Evolutionary conservation across 1,140 invertebrate species (phyloP), one percentile per base, ranked within the genome.

Genomic region (Pararge aegeria): DNA sequence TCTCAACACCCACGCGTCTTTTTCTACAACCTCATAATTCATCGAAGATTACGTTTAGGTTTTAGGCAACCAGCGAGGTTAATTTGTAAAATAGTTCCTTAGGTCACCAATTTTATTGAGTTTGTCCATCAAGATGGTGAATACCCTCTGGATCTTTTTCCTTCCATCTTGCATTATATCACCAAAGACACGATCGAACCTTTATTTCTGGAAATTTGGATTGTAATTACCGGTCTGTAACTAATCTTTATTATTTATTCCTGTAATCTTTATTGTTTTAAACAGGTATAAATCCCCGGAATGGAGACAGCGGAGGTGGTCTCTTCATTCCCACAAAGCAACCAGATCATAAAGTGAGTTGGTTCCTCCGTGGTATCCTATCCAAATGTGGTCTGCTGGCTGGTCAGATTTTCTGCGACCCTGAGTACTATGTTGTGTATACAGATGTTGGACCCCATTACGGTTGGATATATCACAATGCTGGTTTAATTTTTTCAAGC

Each of bases 221-320:
- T n/a, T n/a, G n/a, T n/a, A n/a, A n/a, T n/a, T n/a, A n/a, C n/a
- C n/a, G n/a, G n/a, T n/a, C n/a, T n/a, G n/a, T n/a, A 37, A 37
- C 13, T 34, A 34, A 27, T 7, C 10, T 34, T 34, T 12, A 10
- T 34, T 6, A 34, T 10, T 30, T 30, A 30, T 7, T 30, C 1
- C 10, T 7, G 10, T 10, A 7, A 30, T 30, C n/a, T 10, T 12
- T 34, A 12, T 12, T 34, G 7, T 7, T 46, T 21, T 73, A 67
- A 75, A 7, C 48, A 93, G 93, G 90, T 65, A 91, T 91, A 4
- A 92, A 92, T 53, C 92, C 92, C 1, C 92, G 92, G 30, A 93
- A 93, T 66, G 93, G 93, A 1, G 93, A 94, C 68, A 93, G 92
- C 54, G 93, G 93, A 1, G 92, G 93, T 2, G 93, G 92, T 7